Conservation (phyloP, 2,888 invertebrate species). For the Gnatocerus cornutus region DNA sequence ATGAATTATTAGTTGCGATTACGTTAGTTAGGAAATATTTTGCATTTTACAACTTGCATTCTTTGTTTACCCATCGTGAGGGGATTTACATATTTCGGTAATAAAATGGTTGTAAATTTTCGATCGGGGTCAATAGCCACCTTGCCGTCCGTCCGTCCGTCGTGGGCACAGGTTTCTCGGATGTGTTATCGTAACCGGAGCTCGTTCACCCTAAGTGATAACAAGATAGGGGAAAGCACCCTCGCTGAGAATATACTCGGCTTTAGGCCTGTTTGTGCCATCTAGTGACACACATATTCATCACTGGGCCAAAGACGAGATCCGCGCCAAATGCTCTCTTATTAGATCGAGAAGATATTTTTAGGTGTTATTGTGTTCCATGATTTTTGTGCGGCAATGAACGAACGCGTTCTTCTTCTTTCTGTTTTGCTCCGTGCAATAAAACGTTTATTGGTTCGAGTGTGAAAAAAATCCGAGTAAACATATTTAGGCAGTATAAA, state of each 20-base stretch:
- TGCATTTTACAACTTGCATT: slow-evolving; percentile 49
- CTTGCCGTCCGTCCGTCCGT: too few species aligned
- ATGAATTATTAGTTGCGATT: slow-evolving; percentile 68
- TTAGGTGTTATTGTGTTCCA: background rate
- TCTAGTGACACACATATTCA: slow-evolving; percentile 61
- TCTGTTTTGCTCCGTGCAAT: background rate
- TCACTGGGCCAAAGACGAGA: slow-evolving; percentile 23
- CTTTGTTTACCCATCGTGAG: slow-evolving; percentile 45
- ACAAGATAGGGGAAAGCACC: slow-evolving; percentile 47
- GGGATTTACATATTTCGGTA: slow-evolving; percentile 44
- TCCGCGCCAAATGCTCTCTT: too few species aligned
- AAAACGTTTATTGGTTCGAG: slow-evolving; percentile 1
- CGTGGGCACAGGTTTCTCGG: slow-evolving; percentile 61
- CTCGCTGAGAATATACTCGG: slow-evolving; percentile 30
- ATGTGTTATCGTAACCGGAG: slow-evolving; percentile 51
- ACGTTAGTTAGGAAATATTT: slow-evolving; percentile 59
- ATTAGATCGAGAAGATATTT: background rate
- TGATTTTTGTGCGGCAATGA: background rate
- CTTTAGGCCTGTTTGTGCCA: slow-evolving; percentile 61
- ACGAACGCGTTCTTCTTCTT: background rate
- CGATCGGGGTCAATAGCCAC: slow-evolving; percentile 35
- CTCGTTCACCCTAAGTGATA: slow-evolving; percentile 41
- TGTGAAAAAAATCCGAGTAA: background rate
- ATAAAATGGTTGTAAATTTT: slow-evolving; percentile 36
- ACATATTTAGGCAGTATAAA: background rate